Evolutionary conservation across 2,888 invertebrate genomes (phyloP).

Genomic region (Ormyrus labotus): DNA sequence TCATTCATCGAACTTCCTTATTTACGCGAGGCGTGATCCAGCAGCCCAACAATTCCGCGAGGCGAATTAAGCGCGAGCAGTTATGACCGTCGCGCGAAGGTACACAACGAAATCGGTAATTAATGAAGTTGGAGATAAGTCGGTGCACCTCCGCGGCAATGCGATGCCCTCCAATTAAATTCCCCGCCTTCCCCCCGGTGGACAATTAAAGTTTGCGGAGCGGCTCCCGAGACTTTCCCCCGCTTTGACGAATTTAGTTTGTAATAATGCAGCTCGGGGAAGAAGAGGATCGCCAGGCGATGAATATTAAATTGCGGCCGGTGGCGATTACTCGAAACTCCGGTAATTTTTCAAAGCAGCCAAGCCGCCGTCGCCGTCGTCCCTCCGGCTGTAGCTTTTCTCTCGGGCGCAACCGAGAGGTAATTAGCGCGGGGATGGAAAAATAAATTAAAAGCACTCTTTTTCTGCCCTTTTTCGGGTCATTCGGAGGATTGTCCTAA

Average conservation of each 20-base stretch:
- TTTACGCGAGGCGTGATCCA: background rate
- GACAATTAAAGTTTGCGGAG: slow-evolving; percentile 29
- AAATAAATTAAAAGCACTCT: slow-evolving; percentile 7
- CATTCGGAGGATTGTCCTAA: background rate
- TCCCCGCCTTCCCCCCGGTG: background rate
- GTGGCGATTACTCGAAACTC: slow-evolving; percentile 19
- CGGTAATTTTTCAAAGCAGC: slow-evolving; percentile 18
- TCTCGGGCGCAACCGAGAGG: background rate
- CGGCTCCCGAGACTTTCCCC: background rate
- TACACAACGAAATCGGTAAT: slow-evolving; percentile 3
- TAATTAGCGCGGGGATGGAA: slow-evolving; percentile 21
- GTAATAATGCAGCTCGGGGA: slow-evolving; percentile 9
- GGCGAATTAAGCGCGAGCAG: background rate
- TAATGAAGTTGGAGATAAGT: slow-evolving; percentile 5
- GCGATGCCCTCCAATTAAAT: background rate
- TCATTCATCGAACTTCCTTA: slow-evolving; percentile 25
- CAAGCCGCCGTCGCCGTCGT: background rate
- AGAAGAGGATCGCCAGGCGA: background rate
- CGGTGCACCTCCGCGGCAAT: no score
- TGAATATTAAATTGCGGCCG: slow-evolving; percentile 12
- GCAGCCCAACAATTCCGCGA: background rate
- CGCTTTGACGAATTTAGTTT: slow-evolving; percentile 8
- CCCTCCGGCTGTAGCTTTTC: background rate
- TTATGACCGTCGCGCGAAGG: background rate
- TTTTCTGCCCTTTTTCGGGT: background rate